Percentiles rank a stretch among this genome's conserved stretches.
Evolutionary conservation across 2,113 vertebrate species (phyloP).

Genomic region (Malurus cyaneus): DNA sequence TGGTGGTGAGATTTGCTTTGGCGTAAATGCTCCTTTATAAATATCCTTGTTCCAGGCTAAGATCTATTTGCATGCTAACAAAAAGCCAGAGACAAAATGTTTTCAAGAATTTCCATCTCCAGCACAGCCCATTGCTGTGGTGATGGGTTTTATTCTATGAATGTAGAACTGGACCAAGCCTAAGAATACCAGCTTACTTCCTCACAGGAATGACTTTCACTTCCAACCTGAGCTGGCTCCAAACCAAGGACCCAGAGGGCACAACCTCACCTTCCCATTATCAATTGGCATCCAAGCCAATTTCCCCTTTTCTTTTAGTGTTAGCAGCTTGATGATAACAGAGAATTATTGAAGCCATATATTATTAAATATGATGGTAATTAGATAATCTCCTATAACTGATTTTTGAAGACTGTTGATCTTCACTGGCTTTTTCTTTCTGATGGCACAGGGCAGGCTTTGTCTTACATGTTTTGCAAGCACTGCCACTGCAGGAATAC

Average conservation of each 20-base stretch:
- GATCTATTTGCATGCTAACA: not conserved
- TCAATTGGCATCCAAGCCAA: not conserved
- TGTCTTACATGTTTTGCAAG: not conserved
- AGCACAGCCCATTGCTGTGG: not conserved
- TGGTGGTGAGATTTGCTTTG: not conserved
- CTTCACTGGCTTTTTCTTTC: not conserved
- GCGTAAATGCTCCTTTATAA: not conserved
- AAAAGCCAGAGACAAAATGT: not conserved
- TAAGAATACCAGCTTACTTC: not conserved
- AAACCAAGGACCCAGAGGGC: not conserved
- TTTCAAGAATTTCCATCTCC: not conserved
- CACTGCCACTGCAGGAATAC: not conserved
- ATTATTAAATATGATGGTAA: constrained; percentile 14
- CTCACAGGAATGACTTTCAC: not conserved
- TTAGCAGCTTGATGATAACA: constrained; percentile 17
- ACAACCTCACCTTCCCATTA: not conserved
- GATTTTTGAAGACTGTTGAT: not conserved
- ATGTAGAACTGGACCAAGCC: not conserved
- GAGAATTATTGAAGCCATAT: constrained; percentile 15
- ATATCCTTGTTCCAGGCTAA: not conserved
- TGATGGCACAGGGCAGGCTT: not conserved
- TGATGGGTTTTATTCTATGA: not conserved
- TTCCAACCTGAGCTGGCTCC: constrained; percentile 24
- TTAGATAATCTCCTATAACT: constrained; percentile 3
- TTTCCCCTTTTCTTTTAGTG: not conserved